Evolutionary conservation across 2,113 vertebrate genomes (phyloP), one percentile per base, ranked within the genome.

Genomic region (Amia ocellicauda): DNA sequence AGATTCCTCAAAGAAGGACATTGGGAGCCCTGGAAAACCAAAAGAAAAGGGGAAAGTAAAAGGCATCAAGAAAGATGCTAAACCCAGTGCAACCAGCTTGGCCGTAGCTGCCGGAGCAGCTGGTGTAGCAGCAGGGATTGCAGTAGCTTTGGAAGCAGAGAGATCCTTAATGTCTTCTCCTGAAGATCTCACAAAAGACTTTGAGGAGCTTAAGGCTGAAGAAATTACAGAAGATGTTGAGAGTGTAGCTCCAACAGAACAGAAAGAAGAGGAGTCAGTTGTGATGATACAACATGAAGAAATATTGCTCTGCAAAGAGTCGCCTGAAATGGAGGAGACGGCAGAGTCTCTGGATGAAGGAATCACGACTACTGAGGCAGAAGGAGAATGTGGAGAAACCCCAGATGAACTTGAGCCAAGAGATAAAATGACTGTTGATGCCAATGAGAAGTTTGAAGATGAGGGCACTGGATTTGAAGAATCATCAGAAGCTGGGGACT

Each of bases 131-230:
- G 53, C 75, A 13, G 58, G 59, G 7, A 52, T 75, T 0, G 10
- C 77, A 20, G 88, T 83, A 1, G 88, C 90, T 26, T 86, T 91
- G 10, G 89, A 96, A 60, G 85, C 62, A 0, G 92, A 92, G 78
- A 84, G 94, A 69, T 92, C 93, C 10, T 77, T 93, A 7, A 96
- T 98, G 96, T 98, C 95, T 19, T 92, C 96, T 71, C 94, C 96
- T 53, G 96, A 98, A 57, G 95, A 98, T 75, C 91, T 98, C 66
- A 98, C 95, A 49, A 97, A 94, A 72, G 94, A 98, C 70, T 97
- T 98, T 81, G 95, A 98, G 67, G 91, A 93, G 69, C 77, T 98
- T 43, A 91, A 82, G 83, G 90, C 89, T 29, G 94, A 97, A 74
- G 92, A 94, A 68, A 73, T 86, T 0, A 78, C 79, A 53, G 89